Evolutionary conservation across 2,888 invertebrate species (phyloP), one percentile per base, ranked within the genome.

Genomic region (Deilephila elpenor): DNA sequence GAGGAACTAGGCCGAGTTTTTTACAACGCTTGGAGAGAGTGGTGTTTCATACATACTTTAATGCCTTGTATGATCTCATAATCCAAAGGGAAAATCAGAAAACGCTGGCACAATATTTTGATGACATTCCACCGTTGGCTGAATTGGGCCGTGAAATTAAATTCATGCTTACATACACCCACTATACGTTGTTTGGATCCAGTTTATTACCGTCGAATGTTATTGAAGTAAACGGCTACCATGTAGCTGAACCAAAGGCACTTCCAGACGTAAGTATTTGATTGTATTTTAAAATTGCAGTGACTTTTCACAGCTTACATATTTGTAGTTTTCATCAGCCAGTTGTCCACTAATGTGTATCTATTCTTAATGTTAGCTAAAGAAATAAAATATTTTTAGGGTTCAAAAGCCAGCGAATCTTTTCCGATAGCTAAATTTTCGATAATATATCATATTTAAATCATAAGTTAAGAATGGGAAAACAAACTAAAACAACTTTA

Each of bases 191-290:
- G 0, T 91, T 93, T 73, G 95, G 96, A 0, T 88, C 95, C 0
- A 88, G 89, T n/a, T 94, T 96, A 0, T 82, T 90, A n/a, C 89
- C 95, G 0, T 91, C 95, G 0, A 95, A 95, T 77, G 88, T 96
- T 0, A 91, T 96, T 25, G 96, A 96, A 89, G 94, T 96, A 1
- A 95, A 95, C 32, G 96, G 96, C 3, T 91, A 95, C 74, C 96
- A 96, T 76, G 91, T 96, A 0, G 85, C 84, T 7, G 80, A 89
- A 71, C 78, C 88, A 0, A 90, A 93, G 72, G 83, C 91, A 25
- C 75, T 96, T 44, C 91, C 95, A 0, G 67, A 81, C 71, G 93
- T 92, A 83, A 84, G 87, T 86, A 29, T 61, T 3, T 64, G 1
- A n/a, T 14, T 37, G 14, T 64, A 44, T n/a, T 37, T 20, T 37